A percentile compares a stretch with the other conserved stretches of the same genome.
Conservation (phyloP, 2,888 invertebrate species). For the Aphidius colemani region DNA sequence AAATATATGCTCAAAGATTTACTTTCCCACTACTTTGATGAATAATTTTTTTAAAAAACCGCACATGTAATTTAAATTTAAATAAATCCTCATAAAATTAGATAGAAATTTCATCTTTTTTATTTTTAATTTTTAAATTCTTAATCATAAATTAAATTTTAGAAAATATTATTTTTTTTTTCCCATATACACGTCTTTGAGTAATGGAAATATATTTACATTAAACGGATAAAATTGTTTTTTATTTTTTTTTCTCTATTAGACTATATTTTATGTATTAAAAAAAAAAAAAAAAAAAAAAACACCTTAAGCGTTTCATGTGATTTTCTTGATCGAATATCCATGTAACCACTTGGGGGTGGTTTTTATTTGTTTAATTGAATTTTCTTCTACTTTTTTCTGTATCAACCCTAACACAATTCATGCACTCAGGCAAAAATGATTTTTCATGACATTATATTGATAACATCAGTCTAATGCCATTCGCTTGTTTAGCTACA, state of each 20-base stretch:
- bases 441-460: constrained; percentile 52
- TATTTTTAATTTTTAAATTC: too few species aligned
- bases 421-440: constrained; percentile 45
- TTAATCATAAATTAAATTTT: too few species aligned
- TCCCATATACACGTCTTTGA: too few species aligned
- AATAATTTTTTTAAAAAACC: too few species aligned
- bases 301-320: background rate
- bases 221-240: background rate
- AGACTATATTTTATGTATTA: background rate
- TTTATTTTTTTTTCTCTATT: constrained; percentile 4
- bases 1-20: too few species aligned
- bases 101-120: too few species aligned
- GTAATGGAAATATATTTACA: too few species aligned
- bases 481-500: constrained; percentile 53
- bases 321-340: constrained; percentile 20
- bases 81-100: too few species aligned
- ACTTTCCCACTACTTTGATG: too few species aligned
- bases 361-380: too few species aligned
- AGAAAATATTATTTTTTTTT: too few species aligned
- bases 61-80: too few species aligned
- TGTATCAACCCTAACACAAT: constrained; percentile 14
- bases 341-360: constrained; percentile 13
- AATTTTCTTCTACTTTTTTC: background rate
- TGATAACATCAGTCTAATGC: constrained; percentile 56
- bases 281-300: background rate